These are phyloP conservation scores for Xiphophorus birchmanni DNA, from an alignment of 2,797 vertebrate genomes.

Conservation along the genomic window DNA sequence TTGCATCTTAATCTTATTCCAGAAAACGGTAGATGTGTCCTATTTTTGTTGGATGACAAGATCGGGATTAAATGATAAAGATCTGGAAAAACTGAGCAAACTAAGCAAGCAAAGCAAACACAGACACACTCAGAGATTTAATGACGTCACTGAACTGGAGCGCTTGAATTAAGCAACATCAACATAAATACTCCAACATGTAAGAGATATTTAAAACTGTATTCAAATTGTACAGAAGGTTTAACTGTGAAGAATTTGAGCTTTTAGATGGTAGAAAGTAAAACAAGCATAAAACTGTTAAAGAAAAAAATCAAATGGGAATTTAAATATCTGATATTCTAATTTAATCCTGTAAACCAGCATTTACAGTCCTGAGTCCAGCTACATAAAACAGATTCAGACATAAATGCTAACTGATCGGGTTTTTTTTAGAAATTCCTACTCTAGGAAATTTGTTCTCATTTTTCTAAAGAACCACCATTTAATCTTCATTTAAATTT, in stretches of 20 bases:
- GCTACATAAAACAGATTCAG: neutral
- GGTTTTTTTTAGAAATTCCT: neutral
- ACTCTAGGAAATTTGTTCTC: neutral
- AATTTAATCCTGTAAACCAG: neutral
- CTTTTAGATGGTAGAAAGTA: neutral
- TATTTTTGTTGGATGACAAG: neutral
- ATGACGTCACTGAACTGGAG: neutral
- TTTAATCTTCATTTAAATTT: neutral
- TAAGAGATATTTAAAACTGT: neutral
- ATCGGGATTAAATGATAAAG: neutral
- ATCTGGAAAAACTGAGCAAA: neutral
- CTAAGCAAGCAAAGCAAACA: neutral
- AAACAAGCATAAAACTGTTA: neutral
- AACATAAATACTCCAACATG: neutral
- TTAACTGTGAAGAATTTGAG: neutral
- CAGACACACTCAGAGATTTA: neutral
- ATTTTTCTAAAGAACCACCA: neutral
- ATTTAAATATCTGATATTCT: neutral
- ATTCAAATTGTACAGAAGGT: neutral
- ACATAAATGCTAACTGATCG: neutral
- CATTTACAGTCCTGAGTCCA: neutral
- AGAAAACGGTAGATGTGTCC: neutral
- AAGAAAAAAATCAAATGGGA: neutral
- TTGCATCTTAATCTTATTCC: neutral
- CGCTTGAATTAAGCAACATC: neutral